A percentile compares a stretch with the other conserved stretches of the same genome.
Conservation (phyloP, 1,140 invertebrate species). For the Zaprionus vittiger region DNA sequence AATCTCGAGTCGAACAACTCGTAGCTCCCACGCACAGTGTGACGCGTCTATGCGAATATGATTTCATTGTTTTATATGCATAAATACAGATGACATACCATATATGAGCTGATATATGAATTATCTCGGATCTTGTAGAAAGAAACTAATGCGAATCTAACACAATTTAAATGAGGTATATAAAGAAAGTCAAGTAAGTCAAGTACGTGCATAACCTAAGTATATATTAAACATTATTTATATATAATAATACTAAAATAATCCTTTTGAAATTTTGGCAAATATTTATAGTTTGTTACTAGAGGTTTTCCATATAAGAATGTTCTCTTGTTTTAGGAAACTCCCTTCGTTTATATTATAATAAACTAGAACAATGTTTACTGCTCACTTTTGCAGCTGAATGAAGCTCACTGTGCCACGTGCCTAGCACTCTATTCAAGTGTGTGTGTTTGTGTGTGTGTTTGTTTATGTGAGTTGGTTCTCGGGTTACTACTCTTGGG, state of each 20-base stretch:
- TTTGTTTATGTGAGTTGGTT: slow-evolving; percentile 30
- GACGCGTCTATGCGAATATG: background rate
- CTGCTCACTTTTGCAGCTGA: background rate
- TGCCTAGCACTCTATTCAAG: slow-evolving; percentile 31
- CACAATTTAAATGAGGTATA: background rate
- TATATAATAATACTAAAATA: too few relatives aligned
- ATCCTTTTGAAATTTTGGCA: too few relatives aligned
- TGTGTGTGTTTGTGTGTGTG: slow-evolving; percentile 5
- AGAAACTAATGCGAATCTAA: background rate
- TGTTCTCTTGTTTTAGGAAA: too few relatives aligned
- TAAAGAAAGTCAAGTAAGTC: too few relatives aligned
- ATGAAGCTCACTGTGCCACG: slow-evolving; percentile 32
- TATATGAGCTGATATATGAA: background rate
- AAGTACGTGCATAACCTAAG: background rate
- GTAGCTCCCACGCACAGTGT: slow-evolving; percentile 22
- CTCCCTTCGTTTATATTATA: background rate
- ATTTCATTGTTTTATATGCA: background rate
- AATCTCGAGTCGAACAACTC: slow-evolving; percentile 45
- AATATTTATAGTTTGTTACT: too few relatives aligned
- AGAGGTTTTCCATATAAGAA: too few relatives aligned
- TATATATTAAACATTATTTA: too few relatives aligned
- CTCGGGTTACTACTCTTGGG: slow-evolving; percentile 67
- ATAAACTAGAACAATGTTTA: background rate
- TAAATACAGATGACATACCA: background rate
- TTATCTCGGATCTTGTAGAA: background rate